Conservation (phyloP, 2,797 vertebrate genomes). For the Oreochromis mossambicus region DNA sequence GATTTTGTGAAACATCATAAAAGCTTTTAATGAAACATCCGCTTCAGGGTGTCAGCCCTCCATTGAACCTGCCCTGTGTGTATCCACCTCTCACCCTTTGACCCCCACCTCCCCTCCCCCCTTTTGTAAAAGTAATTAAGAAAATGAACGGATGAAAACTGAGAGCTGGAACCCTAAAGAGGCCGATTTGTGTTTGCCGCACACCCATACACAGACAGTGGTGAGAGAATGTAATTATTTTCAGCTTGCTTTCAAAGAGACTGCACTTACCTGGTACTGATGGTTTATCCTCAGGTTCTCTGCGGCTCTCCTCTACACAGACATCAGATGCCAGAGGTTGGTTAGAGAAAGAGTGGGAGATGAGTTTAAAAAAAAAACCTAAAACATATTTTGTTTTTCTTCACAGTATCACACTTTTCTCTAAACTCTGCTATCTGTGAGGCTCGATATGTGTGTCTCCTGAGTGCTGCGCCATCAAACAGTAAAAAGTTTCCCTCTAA, state of each 20-base stretch:
- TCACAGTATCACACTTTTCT: neutral
- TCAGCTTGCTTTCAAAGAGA: neutral
- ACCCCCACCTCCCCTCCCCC: rapidly evolving
- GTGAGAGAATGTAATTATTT: neutral
- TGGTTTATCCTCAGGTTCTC: constrained; percentile 93
- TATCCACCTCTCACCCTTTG: neutral
- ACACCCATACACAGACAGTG: neutral
- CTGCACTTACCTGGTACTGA: constrained; percentile 89
- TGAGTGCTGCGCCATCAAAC: neutral
- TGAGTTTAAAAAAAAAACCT: neutral
- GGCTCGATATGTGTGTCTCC: neutral
- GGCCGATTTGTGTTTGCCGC: neutral
- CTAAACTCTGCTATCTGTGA: neutral
- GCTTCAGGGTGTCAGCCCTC: neutral
- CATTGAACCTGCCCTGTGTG: neutral
- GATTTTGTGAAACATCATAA: neutral
- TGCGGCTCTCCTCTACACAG: constrained; percentile 87
- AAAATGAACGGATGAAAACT: neutral
- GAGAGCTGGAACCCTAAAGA: neutral
- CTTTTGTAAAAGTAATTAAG: neutral
- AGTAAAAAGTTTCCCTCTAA: neutral
- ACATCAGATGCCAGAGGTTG: constrained; percentile 2
- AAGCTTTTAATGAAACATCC: neutral
- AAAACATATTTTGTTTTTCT: neutral
- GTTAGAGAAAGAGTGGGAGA: neutral